A percentile compares a stretch with the other conserved stretches of the same genome.
These are phyloP conservation scores for Mionectes macconnelli DNA, from an alignment of 2,113 vertebrate genomes.

Conservation along the genomic window DNA sequence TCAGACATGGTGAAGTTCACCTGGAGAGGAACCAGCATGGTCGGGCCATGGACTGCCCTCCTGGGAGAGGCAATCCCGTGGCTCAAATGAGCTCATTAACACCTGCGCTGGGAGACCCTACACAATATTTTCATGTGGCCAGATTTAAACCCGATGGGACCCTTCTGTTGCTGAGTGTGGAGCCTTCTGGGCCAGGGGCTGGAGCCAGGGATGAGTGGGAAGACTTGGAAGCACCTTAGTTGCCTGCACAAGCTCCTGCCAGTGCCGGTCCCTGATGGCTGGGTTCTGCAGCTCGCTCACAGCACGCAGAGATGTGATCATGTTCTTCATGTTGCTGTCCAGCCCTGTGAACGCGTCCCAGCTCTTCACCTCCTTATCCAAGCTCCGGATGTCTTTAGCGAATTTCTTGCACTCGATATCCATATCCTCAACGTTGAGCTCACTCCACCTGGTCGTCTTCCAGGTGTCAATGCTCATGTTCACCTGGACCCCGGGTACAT, in stretches of 20 bases:
- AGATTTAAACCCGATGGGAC: not conserved
- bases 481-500: conserved; percentile 24
- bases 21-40: not conserved
- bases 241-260: conserved; percentile 77
- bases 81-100: not conserved
- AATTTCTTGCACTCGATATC: conserved; percentile 76
- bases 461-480: conserved; percentile 66
- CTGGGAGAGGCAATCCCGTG: fast-evolving
- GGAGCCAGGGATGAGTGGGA: not conserved
- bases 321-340: conserved; percentile 74
- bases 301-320: conserved; percentile 64
- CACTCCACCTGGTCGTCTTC: conserved; percentile 76
- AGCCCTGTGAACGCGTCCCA: conserved; percentile 74
- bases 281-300: conserved; percentile 79
- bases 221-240: conserved; percentile 60
- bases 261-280: conserved; percentile 75
- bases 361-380: conserved; percentile 75
- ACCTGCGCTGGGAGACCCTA: not conserved
- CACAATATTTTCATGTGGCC: not conserved
- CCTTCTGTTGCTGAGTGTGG: not conserved
- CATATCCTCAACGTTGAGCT: conserved; percentile 77
- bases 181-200: not conserved
- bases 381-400: conserved; percentile 67
- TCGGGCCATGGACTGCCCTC: not conserved
- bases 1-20: conserved; percentile 80